phyloP scores from a whole-genome alignment of 2,113 vertebrate species.

The Felis chaus region DNA sequence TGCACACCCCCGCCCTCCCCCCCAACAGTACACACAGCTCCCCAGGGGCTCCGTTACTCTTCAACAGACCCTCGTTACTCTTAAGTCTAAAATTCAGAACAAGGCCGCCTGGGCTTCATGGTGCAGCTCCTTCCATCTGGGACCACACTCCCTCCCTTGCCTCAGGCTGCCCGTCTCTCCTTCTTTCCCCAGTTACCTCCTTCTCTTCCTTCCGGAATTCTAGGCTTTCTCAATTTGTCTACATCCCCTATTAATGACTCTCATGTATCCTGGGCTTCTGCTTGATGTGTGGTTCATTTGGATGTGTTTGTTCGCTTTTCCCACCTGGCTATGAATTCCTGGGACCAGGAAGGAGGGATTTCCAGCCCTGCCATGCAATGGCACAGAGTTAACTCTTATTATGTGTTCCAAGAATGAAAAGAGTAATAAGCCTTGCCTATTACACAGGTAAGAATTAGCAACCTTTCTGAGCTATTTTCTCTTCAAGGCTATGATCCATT shows the following conservation, averaged over 20 bases:
- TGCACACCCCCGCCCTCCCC: neutral
- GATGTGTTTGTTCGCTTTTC: neutral
- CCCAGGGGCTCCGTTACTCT: neutral
- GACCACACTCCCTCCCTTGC: neutral
- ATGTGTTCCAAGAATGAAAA: neutral
- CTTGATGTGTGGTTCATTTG: neutral
- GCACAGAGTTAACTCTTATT: neutral
- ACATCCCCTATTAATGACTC: neutral
- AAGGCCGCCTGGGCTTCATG: fast-evolving
- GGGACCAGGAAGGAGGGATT: neutral
- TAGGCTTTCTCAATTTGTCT: neutral
- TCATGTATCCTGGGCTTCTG: neutral
- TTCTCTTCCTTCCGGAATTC: neutral
- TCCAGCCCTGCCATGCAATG: neutral
- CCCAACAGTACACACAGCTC: neutral
- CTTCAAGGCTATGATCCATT: neutral
- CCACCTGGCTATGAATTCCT: neutral
- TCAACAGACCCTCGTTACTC: neutral
- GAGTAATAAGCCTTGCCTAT: neutral
- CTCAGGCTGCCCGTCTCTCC: neutral
- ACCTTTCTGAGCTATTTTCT: neutral
- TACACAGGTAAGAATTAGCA: neutral
- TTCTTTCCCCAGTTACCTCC: too few relatives aligned
- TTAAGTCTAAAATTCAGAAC: neutral
- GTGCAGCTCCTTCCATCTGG: neutral